Conservation (phyloP, 2,113 vertebrate genomes). For the Zeus faber region DNA sequence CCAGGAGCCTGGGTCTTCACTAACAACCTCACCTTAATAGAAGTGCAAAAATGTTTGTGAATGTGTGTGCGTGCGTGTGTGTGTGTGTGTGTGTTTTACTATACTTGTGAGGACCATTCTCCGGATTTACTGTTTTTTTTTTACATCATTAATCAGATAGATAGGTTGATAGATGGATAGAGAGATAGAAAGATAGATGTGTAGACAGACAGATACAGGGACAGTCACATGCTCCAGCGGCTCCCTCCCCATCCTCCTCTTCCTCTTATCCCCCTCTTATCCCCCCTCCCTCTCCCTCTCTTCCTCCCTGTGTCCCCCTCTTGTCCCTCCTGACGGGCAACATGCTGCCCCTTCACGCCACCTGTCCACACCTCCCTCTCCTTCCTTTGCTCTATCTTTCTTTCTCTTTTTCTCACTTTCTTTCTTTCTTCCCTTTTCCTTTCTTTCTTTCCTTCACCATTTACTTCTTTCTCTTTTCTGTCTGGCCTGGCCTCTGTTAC, state of each 20-base stretch:
- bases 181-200: no score
- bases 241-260: not conserved
- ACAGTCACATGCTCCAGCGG: not conserved
- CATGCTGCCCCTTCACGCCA: slow-evolving; percentile 70
- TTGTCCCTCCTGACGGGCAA: slow-evolving; percentile 66
- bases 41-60: not conserved
- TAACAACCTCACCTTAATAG: not conserved
- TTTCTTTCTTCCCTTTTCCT: slow-evolving; percentile 40
- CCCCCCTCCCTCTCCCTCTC: slow-evolving; percentile 20
- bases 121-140: no score
- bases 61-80: slow-evolving; percentile 10
- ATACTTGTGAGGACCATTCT: not conserved
- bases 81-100: not conserved
- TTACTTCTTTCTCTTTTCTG: not conserved
- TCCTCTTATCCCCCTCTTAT: not conserved
- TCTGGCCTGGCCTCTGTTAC: slow-evolving; percentile 1
- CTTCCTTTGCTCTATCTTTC: slow-evolving; percentile 12
- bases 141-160: no score
- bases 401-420: slow-evolving; percentile 30
- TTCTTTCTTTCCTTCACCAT: slow-evolving; percentile 21
- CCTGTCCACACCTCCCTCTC: slow-evolving; percentile 55
- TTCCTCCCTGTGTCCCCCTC: slow-evolving; percentile 38
- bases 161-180: no score
- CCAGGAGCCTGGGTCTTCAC: no score
- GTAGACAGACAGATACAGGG: not conserved